Conservation (phyloP, 2,113 vertebrate species). For the Phaethornis superciliosus region DNA sequence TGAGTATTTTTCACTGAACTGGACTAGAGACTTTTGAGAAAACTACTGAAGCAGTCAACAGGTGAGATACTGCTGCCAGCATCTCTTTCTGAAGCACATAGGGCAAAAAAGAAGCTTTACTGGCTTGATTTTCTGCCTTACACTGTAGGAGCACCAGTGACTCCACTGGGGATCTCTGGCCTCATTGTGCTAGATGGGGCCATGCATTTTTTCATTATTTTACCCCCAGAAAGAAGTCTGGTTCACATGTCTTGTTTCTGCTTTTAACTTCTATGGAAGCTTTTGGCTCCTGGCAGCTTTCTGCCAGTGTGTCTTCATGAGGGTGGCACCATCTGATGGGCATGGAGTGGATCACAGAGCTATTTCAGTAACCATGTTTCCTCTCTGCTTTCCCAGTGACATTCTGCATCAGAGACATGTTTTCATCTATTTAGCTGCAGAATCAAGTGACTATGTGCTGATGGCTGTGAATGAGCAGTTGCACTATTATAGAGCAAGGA, state of each 20-base stretch:
- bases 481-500: conserved; percentile 10
- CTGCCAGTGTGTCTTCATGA: neutral
- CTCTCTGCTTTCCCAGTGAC: conserved; percentile 19
- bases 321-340: neutral
- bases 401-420: conserved; percentile 20
- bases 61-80: neutral
- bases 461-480: conserved; percentile 20
- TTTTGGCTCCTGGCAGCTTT: neutral
- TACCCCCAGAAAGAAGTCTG: neutral
- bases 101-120: neutral
- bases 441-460: conserved; percentile 28
- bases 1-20: neutral
- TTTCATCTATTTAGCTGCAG: conserved; percentile 37
- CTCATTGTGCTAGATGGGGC: neutral
- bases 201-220: accelerated
- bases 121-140: neutral
- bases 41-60: neutral
- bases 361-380: conserved; percentile 42
- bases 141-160: neutral
- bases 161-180: neutral
- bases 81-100: neutral
- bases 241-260: neutral
- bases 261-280: neutral
- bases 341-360: neutral
- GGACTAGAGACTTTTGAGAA: neutral